Evolutionary conservation across 2,888 invertebrate genomes (phyloP).

Genomic region (Brachypalpus laphriformis): DNA sequence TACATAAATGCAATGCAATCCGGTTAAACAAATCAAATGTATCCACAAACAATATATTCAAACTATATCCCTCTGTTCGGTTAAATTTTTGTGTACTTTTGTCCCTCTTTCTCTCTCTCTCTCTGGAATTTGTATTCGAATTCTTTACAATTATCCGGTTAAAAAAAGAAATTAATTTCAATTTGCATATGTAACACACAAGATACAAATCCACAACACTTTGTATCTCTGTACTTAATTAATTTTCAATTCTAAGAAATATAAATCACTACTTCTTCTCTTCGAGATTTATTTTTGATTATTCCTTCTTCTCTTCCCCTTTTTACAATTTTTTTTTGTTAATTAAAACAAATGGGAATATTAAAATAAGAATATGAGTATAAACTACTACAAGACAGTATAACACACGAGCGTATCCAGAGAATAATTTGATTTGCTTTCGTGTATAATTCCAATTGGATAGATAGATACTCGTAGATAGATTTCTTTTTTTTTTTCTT

Average conservation of each 20-base stretch:
- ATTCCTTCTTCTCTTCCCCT: background rate
- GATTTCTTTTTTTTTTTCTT: constrained; percentile 13
- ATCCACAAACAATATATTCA: constrained; percentile 57
- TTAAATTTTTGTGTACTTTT: background rate
- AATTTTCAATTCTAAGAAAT: constrained; percentile 59
- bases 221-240: constrained; percentile 54
- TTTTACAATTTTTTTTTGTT: constrained; percentile 21
- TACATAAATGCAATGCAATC: constrained; percentile 65
- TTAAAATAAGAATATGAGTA: background rate
- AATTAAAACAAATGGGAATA: constrained; percentile 25
- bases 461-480: background rate
- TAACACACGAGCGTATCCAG: constrained; percentile 37
- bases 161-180: constrained; percentile 6
- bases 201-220: constrained; percentile 10
- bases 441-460: constrained; percentile 39
- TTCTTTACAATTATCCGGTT: background rate
- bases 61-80: constrained; percentile 17
- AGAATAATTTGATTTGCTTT: constrained; percentile 24
- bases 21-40: constrained; percentile 24
- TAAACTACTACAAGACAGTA: constrained; percentile 1
- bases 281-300: constrained; percentile 26
- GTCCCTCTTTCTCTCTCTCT: background rate
- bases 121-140: constrained; percentile 14
- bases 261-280: constrained; percentile 45
- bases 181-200: no score